These are phyloP conservation scores for Magallana gigas DNA, from an alignment of 1,140 invertebrate species.

Conservation along the genomic window DNA sequence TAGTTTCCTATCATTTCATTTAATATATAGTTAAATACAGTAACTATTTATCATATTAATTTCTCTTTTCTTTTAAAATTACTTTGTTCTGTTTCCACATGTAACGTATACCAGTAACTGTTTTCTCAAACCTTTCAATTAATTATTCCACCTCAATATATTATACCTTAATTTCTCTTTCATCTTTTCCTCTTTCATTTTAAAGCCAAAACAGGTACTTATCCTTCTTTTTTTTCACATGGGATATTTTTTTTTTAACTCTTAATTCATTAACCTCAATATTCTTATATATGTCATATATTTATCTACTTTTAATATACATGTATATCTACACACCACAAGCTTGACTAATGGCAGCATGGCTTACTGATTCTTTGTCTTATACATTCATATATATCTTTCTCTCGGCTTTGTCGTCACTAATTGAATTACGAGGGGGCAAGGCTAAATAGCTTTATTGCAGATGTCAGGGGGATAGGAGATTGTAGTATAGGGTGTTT, in stretches of 20 bases:
- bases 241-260: conserved; percentile 10
- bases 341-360: conserved; percentile 24
- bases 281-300: neutral
- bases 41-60: too few relatives aligned
- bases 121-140: too few relatives aligned
- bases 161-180: neutral
- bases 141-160: too few relatives aligned
- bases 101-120: too few relatives aligned
- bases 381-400: neutral
- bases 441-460: neutral
- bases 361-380: neutral
- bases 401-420: neutral
- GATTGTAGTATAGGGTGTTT: neutral
- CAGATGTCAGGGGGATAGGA: neutral
- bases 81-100: too few relatives aligned
- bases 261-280: too few relatives aligned
- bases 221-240: neutral
- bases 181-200: neutral
- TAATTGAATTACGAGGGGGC: neutral
- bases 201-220: conserved; percentile 35
- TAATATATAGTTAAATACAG: too few relatives aligned
- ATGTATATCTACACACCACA: neutral
- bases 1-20: too few relatives aligned
- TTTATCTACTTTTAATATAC: neutral
- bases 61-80: too few relatives aligned